Evolutionary conservation across 1,140 invertebrate genomes (phyloP), one percentile per base, ranked within the genome.

Genomic region (Zaprionus tsacasi): DNA sequence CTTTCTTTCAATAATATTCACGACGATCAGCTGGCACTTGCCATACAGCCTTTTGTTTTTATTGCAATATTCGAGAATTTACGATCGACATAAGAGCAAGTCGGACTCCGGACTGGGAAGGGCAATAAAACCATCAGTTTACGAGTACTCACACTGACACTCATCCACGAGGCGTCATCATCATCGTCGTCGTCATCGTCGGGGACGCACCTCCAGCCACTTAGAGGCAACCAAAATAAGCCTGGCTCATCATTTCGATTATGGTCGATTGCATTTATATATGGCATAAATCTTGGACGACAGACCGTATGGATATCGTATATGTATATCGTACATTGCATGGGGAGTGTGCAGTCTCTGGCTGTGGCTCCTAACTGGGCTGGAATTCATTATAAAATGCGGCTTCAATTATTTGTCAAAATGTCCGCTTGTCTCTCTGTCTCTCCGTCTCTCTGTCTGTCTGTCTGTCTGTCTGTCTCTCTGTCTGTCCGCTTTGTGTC

Each of bases 341-440:
- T 48, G 25, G 43, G 13, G 11, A 40, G n/a, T 15, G 15, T 40
- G 50, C 50, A 35, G 35, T 36, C 52, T 64, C 57, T 40, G 33
- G 33, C 7, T 58, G 55, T 43, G 17, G 38, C 2, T 15, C 63
- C 59, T 15, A 54, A 13, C 61, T 61, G 17, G 17, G 35, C 50
- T 59, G 63, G 63, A 82, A 87, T 87, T 88, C 79, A 86, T 88
- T 88, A 88, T 82, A 80, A 78, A 87, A 78, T 87, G 83, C 57
- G 80, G 75, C 83, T 83, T 76, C 76, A 91, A 81, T 87, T 91
- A 91, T 87, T 83, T 91, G 87, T 91, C 87, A 81, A 67, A 77
- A 70, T 77, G 74, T 58, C 60, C 58, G 48, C 30, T 15, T 35
- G 33, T 7, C 60, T 38, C 21, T 1, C 21, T 21, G 21, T 21